Percentiles rank a stretch among this genome's conserved stretches.
These are phyloP conservation scores for Tetranychus urticae DNA, from an alignment of 1,140 invertebrate species.

Conservation along the genomic window DNA sequence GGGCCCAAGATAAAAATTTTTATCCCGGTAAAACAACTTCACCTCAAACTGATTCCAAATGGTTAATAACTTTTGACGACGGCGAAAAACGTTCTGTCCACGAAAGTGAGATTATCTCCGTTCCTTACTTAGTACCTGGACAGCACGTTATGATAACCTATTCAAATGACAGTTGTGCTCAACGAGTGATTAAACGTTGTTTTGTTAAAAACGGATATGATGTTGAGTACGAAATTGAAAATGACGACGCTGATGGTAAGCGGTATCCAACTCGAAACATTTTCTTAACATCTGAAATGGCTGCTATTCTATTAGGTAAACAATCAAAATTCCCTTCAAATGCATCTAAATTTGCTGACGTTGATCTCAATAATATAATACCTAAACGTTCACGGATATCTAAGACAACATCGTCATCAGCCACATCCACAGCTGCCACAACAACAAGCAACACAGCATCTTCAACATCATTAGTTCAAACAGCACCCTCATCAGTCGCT, in stretches of 20 bases:
- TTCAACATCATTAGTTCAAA: no score
- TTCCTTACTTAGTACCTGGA: neutral
- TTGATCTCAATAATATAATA: slow-evolving; percentile 10
- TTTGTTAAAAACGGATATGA: neutral
- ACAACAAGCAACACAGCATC: no score
- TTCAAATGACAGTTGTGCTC: slow-evolving; percentile 5
- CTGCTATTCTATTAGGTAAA: neutral
- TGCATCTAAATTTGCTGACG: slow-evolving; percentile 6
- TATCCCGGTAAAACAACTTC: slow-evolving; percentile 11
- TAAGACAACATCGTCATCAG: neutral
- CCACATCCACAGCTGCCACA: neutral
- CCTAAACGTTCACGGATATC: neutral
- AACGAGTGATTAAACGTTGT: neutral
- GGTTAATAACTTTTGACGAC: slow-evolving; percentile 14
- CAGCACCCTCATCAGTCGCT: neutral
- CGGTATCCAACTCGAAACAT: neutral
- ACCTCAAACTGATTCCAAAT: slow-evolving; percentile 8
- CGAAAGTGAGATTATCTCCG: slow-evolving; percentile 10
- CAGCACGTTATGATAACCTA: slow-evolving; percentile 10
- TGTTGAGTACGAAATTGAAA: slow-evolving; percentile 1
- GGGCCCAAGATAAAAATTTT: slow-evolving; percentile 12
- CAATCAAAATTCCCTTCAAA: neutral
- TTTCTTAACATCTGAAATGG: slow-evolving; percentile 4
- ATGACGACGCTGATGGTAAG: neutral
- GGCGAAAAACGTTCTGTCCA: slow-evolving; percentile 4